Percentiles rank a stretch among this genome's conserved stretches.
These are phyloP conservation scores for Cromileptes altivelis DNA, from an alignment of 2,113 vertebrate species.

Conservation along the genomic window DNA sequence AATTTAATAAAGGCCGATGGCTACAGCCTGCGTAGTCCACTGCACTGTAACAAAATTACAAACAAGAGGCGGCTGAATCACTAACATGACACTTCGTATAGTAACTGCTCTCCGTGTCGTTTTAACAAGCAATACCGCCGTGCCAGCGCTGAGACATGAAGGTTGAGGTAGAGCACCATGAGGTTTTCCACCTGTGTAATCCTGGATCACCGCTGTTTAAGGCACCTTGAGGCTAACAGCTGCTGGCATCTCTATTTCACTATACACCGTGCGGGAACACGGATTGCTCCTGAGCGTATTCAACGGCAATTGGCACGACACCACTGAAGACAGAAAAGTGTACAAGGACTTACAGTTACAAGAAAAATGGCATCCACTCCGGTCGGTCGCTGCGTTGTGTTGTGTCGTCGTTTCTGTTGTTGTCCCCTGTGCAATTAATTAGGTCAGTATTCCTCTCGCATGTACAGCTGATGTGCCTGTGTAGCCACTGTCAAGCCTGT, in stretches of 20 bases:
- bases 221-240: conserved; percentile 74
- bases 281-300: neutral
- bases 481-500: conserved; percentile 4
- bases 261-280: neutral
- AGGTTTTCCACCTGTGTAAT: conserved; percentile 65
- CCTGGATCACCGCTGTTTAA: conserved; percentile 48
- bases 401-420: conserved; percentile 24
- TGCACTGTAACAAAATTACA: conserved; percentile 11
- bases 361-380: neutral
- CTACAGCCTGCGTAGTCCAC: conserved; percentile 19
- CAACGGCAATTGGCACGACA: neutral
- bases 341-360: conserved; percentile 27
- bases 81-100: neutral
- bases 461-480: conserved; percentile 64
- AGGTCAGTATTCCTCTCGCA: conserved; percentile 50
- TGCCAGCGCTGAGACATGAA: neutral
- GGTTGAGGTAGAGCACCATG: neutral
- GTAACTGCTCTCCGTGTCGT: neutral
- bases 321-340: neutral
- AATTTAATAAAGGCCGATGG: conserved; percentile 34
- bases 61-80: neutral
- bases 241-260: conserved; percentile 55
- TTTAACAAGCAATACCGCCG: neutral
- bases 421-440: conserved; percentile 41
- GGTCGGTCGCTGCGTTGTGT: neutral